phyloP scores from a whole-genome alignment of 2,113 vertebrate genomes.

The Sturnus vulgaris region DNA sequence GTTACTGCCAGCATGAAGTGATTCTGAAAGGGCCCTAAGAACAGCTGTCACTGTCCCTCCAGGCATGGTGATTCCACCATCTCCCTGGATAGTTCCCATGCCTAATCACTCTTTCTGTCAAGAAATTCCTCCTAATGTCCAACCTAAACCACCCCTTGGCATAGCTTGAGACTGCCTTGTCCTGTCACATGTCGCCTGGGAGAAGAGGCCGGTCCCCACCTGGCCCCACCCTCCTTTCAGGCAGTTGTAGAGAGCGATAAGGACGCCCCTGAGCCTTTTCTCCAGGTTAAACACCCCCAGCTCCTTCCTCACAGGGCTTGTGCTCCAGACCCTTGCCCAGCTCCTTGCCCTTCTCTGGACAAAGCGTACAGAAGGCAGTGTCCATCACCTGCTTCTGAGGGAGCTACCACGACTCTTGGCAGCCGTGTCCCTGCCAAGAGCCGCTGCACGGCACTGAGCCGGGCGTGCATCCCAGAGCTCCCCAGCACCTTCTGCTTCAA shows the following conservation, averaged over 20 bases:
- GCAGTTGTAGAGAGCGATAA: accelerated
- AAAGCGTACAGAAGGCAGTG: not conserved
- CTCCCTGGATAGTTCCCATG: not conserved
- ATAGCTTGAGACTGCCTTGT: not conserved
- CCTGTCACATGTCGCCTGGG: accelerated
- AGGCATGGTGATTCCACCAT: not conserved
- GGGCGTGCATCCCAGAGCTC: accelerated
- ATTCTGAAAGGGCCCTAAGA: not conserved
- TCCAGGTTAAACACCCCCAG: not conserved
- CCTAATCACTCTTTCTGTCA: not conserved
- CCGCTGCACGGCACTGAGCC: not conserved
- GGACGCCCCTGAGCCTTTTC: not conserved
- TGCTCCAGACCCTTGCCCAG: not conserved
- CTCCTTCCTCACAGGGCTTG: too few species aligned
- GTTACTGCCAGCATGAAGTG: not conserved
- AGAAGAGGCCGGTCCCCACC: not conserved
- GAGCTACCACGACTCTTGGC: accelerated
- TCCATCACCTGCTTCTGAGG: not conserved
- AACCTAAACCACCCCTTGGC: not conserved
- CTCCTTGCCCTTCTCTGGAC: too few species aligned
- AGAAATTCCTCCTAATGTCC: not conserved
- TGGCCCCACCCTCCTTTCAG: not conserved
- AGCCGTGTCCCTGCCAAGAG: not conserved
- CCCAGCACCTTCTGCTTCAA: not conserved
- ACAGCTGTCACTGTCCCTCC: not conserved